Evolutionary conservation across 30 jellyfish, hydroid and myxozoan genomes (phyloP), one percentile per base, ranked within the genome.

Genomic region (Aurelia sp.): DNA sequence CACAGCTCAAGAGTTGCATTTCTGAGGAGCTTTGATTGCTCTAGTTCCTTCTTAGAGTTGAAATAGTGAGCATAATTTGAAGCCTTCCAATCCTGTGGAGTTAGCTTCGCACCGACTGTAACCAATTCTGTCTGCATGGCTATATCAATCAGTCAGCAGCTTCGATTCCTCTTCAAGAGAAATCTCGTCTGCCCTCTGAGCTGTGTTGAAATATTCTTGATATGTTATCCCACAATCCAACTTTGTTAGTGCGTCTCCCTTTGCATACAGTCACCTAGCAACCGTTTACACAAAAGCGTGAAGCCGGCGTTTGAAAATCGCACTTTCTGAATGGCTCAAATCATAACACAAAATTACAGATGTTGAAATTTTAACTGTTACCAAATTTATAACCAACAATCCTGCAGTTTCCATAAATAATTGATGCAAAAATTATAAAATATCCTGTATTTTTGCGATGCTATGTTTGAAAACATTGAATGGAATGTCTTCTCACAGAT

Each of bases 21-120:
- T 48, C 92, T 82, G 66, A 82, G 66, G 53, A 82, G 67, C 74
- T 82, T 82, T 64, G 92, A 82, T 64, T 82, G 92, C 79, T 82
- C 92, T 9, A 82, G 33, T 74, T 82, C 92, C 79, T 82, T 82
- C 69, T 71, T 82, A 8, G 92, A 82, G 71, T 82, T 82, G 86
- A 68, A 82, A 71, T 82, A 82, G 51, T 82, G 92, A 6, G 92
- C 92, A 72, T 69, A 82, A 74, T 82, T 82, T 41, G 92, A 69
- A 4, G 92, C 92, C 65, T 82, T 82, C 92, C 92, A 82, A 37
- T 82, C 92, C 82, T 82, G 92, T 15, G 92, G 92, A 74, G 74
- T 69, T 50, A 82, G 44, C 62, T 82, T 82, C 79, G 92, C 71
- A 53, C 92, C 92, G 19, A 69, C 41, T 30, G 27, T 74, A 22